Evolutionary conservation across 1,140 invertebrate species (phyloP).

Genomic region (Augochlora pura): DNA sequence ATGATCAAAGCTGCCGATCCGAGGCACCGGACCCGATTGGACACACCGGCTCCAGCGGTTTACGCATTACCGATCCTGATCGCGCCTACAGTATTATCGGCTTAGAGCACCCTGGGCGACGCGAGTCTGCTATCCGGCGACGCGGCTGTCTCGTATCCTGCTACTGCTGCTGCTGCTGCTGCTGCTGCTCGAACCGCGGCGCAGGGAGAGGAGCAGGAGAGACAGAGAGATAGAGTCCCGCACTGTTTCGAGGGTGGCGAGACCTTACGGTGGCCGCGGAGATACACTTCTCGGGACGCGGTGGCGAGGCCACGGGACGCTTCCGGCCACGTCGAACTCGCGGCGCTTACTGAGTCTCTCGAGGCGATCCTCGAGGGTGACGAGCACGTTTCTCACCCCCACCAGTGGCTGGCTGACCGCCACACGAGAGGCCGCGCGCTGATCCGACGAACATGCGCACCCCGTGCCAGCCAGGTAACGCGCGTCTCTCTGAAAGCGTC

Average conservation of each 20-base stretch:
- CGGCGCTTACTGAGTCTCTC: slow-evolving; percentile 74
- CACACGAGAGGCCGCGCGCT: slow-evolving; percentile 43
- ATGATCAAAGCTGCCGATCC: slow-evolving; percentile 29
- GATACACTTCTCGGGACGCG: background rate
- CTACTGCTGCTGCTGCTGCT: too few relatives aligned
- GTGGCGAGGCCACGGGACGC: slow-evolving; percentile 36
- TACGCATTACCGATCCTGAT: background rate
- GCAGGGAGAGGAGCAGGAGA: too few relatives aligned
- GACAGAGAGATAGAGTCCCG: too few relatives aligned
- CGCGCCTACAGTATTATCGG: too few relatives aligned
- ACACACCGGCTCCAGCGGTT: too few relatives aligned
- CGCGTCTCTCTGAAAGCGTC: slow-evolving; percentile 44
- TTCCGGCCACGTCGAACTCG: slow-evolving; percentile 68
- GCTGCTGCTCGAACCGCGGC: too few relatives aligned
- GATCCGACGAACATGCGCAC: slow-evolving; percentile 41
- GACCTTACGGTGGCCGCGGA: too few relatives aligned
- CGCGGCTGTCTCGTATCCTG: too few relatives aligned
- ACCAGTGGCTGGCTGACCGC: slow-evolving; percentile 26
- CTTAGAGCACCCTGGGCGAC: too few relatives aligned
- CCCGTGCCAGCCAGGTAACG: slow-evolving; percentile 18
- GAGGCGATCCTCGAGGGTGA: slow-evolving; percentile 51
- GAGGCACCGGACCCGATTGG: background rate
- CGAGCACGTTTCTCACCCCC: slow-evolving; percentile 69
- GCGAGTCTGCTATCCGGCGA: too few relatives aligned
- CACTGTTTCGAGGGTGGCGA: too few relatives aligned